These are phyloP conservation scores for Eupristina koningsbergeri DNA, from an alignment of 1,140 invertebrate genomes.

Conservation along the genomic window DNA sequence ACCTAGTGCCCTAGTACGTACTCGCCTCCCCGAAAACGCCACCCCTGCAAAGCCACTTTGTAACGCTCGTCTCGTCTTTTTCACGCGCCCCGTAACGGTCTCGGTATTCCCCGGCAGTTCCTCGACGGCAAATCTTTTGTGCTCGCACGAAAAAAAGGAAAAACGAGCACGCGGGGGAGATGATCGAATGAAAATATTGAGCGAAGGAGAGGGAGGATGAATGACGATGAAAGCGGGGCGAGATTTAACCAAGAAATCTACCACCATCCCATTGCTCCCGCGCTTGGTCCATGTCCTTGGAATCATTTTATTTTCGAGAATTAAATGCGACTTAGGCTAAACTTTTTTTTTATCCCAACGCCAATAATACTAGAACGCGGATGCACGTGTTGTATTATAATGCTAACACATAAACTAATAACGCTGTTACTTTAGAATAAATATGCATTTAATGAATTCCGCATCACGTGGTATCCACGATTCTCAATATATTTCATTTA, in stretches of 20 bases:
- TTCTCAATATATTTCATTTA: too few relatives aligned
- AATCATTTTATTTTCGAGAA: background rate
- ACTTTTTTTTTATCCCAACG: too few relatives aligned
- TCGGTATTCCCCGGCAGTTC: conserved; percentile 46
- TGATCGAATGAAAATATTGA: conserved; percentile 46
- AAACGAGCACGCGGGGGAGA: conserved; percentile 9
- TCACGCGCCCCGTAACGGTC: conserved; percentile 37
- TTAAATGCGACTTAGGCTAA: background rate
- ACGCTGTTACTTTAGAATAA: too few relatives aligned
- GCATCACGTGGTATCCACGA: too few relatives aligned
- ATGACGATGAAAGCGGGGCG: conserved; percentile 29
- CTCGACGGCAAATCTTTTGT: conserved; percentile 47
- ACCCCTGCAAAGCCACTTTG: conserved; percentile 29
- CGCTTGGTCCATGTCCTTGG: background rate
- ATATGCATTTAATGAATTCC: too few relatives aligned
- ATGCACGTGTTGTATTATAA: too few relatives aligned
- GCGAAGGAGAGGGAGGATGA: conserved; percentile 7
- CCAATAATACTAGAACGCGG: background rate
- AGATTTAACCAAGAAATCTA: conserved; percentile 8
- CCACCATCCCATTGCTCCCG: background rate
- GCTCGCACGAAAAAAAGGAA: conserved; percentile 28
- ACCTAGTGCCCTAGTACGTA: conserved; percentile 71
- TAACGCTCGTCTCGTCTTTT: conserved; percentile 5
- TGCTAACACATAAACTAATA: too few relatives aligned
- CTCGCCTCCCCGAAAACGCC: conserved; percentile 54